Evolutionary conservation across 53 echinoderm and acorn worm species (phyloP), one percentile per base, ranked within the genome.

Genomic region (Stichopus horrens): DNA sequence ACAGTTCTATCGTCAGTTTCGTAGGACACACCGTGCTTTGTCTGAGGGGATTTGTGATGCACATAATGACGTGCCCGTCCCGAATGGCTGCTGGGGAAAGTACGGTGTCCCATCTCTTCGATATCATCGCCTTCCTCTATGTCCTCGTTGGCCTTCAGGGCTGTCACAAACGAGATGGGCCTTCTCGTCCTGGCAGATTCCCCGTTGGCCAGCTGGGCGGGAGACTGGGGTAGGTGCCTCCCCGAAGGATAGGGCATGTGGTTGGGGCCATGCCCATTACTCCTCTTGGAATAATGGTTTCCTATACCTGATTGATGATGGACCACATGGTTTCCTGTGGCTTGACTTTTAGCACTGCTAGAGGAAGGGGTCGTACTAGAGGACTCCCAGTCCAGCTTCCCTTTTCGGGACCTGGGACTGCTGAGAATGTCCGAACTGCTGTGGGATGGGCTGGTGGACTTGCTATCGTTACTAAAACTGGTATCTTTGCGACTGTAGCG

Each of bases 91-190:
- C 52, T 54, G 55, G 55, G 55, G 57, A 53, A 21, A 18, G 20
- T 19, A 52, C 55, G 55, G 75, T 87, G 74, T 53, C 87, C 75
- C 9, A 54, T 21, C 18, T 58, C 86, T 80, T 90, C 89, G 60
- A 87, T 86, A 52, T 91, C 88, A 5, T 92, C 90, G 5, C 86
- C 86, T 52, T 92, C 90, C 65, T 94, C 93, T n/a, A 91, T 76
- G 75, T 96, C 96, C 79, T 95, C 94, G 85, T 93, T 95, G 91
- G 95, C 93, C 76, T 97, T 94, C 54, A 97, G 90, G 18, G 95
- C 97, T 0, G 95, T 95, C 58, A 95, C 92, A 89, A 97, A 97
- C 4, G 97, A 97, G 86, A 97, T 97, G 21, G 97, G 97, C 9
- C 97, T 91, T 51, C 97, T 88, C 20, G 94, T 91, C 75, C 97